phyloP scores from a whole-genome alignment of 2,888 invertebrate species.

The Leucoma salicis region DNA sequence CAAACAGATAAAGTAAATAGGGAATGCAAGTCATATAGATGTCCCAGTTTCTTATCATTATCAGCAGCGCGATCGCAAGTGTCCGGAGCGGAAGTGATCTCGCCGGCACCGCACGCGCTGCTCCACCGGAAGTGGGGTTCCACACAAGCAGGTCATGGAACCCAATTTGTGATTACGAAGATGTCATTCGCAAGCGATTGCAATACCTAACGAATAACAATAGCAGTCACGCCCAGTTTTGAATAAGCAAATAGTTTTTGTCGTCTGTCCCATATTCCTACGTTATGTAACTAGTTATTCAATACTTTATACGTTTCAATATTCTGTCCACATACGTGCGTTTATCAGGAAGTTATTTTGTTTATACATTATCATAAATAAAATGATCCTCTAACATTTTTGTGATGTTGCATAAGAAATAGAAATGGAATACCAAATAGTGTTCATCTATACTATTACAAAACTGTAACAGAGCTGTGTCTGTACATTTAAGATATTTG shows the following conservation, averaged over 20 bases:
- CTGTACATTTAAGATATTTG: no score
- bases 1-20: no score
- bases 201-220: constrained; percentile 52
- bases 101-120: constrained; percentile 47
- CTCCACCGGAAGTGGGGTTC: constrained; percentile 52
- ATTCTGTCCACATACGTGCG: constrained; percentile 6
- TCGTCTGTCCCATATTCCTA: constrained; percentile 43
- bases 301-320: constrained; percentile 16
- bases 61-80: constrained; percentile 45
- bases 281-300: constrained; percentile 43
- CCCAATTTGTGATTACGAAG: constrained; percentile 56
- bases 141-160: constrained; percentile 61
- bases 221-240: constrained; percentile 48
- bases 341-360: constrained; percentile 18
- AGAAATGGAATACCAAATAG: constrained; percentile 6
- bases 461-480: constrained; percentile 11
- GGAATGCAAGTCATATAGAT: constrained; percentile 20
- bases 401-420: constrained; percentile 15
- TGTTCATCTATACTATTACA: constrained; percentile 14
- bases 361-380: constrained; percentile 2
- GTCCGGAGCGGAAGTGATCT: constrained; percentile 60
- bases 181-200: constrained; percentile 56
- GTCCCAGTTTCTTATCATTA: constrained; percentile 51
- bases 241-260: constrained; percentile 56
- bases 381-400: constrained; percentile 6